phyloP scores from a whole-genome alignment of 2,113 vertebrate species.

The Donacobius atricapilla region DNA sequence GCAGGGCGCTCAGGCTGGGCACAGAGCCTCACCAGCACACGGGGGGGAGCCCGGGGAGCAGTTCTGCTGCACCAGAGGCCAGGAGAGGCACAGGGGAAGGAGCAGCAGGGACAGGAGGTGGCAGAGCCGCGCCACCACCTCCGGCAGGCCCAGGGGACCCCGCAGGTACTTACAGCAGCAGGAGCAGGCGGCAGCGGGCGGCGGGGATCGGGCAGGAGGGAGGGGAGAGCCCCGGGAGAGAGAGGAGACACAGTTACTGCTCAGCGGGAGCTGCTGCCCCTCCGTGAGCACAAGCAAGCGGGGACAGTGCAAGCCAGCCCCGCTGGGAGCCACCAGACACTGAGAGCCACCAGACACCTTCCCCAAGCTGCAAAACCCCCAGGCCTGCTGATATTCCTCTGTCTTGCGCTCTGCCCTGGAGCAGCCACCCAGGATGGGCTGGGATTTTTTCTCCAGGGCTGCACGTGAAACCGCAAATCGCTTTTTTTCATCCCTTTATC shows the following conservation, averaged over 20 bases:
- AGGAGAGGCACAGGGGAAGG: background rate
- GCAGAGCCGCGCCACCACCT: background rate
- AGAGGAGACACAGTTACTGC: conserved; percentile 8
- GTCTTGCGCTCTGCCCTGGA: too few relatives aligned
- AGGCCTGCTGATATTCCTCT: background rate
- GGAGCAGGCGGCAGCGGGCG: background rate
- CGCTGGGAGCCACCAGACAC: background rate
- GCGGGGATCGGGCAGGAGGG: background rate
- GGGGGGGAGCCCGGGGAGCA: background rate
- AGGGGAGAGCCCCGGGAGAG: background rate
- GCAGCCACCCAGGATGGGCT: background rate
- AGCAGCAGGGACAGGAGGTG: background rate
- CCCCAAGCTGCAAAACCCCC: background rate
- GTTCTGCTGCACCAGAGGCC: background rate
- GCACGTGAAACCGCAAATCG: background rate
- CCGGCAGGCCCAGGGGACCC: background rate
- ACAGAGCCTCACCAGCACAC: background rate
- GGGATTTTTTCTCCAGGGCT: background rate
- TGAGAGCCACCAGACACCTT: background rate
- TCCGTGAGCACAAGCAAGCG: background rate
- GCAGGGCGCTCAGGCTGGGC: background rate
- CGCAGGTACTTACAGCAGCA: conserved; percentile 40
- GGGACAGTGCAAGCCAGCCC: background rate
- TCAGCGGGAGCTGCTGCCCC: background rate
- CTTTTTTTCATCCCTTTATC: background rate